Base-by-base conservation (phyloP, 2,888 invertebrate species). In the Epinotia bilunana region DNA sequence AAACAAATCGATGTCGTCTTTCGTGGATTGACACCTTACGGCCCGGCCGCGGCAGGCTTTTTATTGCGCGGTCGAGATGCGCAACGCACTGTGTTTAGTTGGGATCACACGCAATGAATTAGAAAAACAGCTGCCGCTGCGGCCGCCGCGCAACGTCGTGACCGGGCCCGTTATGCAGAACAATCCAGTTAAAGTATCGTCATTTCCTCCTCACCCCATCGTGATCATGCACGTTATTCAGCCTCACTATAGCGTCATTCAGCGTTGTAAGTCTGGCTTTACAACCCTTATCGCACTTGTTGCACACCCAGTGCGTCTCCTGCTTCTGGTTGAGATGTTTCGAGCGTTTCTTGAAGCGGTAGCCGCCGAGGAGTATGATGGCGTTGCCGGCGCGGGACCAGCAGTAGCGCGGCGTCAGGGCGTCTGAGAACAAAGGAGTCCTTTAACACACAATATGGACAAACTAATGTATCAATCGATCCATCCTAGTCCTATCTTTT, bases 311-410 rank as follows among this genome's bases (percentile, higher is more conserved):
- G 71, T 93, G 93, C 0, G 83, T 88, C 77, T 93, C 93, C 5
- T 91, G 87, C 58, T 87, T 91, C 65, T 85, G 90, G 74, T 93
- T 93, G 9, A 85, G 79, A 68, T 90, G 87, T 69, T 86, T 90
- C 0, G 93, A 93, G 0, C 93, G 83, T 78, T 91, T 93, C 78
- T 93, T 93, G 81, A 93, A 93, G 67, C 93, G 85, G 82, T 93
- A 89, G 18, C 90, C 90, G 1, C 93, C 93, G 55, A 93, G 84
- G 70, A 92, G 84, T 23, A 93, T 93, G 65, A 93, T 90, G 0
- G 93, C 93, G 79, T 93, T 93, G 53, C 93, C 93, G 18, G 88
- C 89, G 0, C 92, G 85, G 0, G 93, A 92, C 93, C 93, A 93
- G 76, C 90, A 88, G 84, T 93, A 93, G 2, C 85, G 86, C 0